Evolutionary conservation across 2,797 vertebrate species (phyloP), one percentile per base, ranked within the genome.

Genomic region (Mus spretus): DNA sequence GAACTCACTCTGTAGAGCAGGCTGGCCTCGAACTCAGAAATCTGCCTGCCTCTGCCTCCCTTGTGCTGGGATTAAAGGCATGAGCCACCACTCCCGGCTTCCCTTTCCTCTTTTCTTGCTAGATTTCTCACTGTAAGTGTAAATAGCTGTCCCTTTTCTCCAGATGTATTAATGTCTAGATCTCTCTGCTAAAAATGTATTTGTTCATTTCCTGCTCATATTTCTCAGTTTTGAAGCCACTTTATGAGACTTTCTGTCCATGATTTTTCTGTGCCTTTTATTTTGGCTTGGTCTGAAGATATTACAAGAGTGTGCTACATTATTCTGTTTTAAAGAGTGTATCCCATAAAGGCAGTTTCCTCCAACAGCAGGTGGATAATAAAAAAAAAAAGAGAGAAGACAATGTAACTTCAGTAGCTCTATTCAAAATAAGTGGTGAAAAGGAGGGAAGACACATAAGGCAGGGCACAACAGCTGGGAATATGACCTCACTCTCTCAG

Each of bases 241-340:
- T 96, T 94, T 75, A 5, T 84, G 96, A 97, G 89, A 79, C 95
- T 96, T 92, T 78, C 44, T 95, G 94, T 93, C 97, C 2, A 44
- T 93, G 85, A 77, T 93, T 98, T 97, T 98, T 97, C 96, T 96
- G 40, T 11, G 95, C 67, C 97, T 98, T 97, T 97, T 74, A 47
- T 97, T 98, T 97, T 90, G 97, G 94, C 92, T 79, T 98, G 94
- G 96, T 98, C 96, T 97, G 93, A 93, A 95, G 85, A 94, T 97
- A 97, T 98, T 97, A 98, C 98, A 97, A 96, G 96, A 1, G 63
- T 14, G 81, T 47, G 92, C 89, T 53, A 20, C 44, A 85, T 91
- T 63, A 75, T 96, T 97, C 81, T 83, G 88, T 93, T 97, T 92
- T 92, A 92, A 93, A 96, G 44, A 78, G 44, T 61, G 28, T 26